Conservation (phyloP, 2,797 vertebrate genomes). For the Amniataba percoides region DNA sequence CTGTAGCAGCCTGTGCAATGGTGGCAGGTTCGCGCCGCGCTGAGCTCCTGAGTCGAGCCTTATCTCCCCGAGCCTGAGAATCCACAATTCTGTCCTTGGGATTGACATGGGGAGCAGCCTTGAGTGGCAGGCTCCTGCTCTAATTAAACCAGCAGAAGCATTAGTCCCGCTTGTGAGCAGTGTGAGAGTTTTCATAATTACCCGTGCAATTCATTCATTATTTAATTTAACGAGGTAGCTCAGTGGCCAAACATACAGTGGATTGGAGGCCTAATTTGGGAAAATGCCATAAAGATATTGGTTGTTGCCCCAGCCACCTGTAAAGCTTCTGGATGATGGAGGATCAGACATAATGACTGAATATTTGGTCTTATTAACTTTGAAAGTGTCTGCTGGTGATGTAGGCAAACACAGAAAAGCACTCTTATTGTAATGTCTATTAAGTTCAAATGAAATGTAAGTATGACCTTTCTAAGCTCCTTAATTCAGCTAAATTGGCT, state of each 20-base stretch:
- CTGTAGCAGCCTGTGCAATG: constrained; percentile 28
- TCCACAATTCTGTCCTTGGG: constrained; percentile 57
- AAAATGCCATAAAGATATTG: constrained; percentile 62
- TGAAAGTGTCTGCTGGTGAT: constrained; percentile 58
- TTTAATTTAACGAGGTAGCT: constrained; percentile 80
- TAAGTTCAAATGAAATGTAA: constrained; percentile 75
- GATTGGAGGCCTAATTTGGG: constrained; percentile 68
- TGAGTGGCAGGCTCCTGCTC: constrained; percentile 81
- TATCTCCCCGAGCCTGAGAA: constrained; percentile 66
- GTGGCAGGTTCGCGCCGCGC: constrained; percentile 38
- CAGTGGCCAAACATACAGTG: constrained; percentile 73
- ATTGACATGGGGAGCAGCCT: constrained; percentile 61
- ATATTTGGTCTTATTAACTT: constrained; percentile 66
- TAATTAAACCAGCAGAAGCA: constrained; percentile 84
- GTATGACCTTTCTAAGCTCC: constrained; percentile 76
- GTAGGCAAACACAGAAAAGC: constrained; percentile 63
- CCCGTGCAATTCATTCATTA: constrained; percentile 81
- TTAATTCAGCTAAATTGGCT: constrained; percentile 78
- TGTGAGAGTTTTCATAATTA: constrained; percentile 81
- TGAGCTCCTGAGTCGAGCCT: constrained; percentile 48
- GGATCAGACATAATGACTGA: constrained; percentile 52
- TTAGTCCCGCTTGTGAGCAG: constrained; percentile 82
- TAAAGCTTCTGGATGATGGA: constrained; percentile 52
- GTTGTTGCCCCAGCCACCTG: constrained; percentile 39
- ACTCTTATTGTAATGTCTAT: constrained; percentile 53